phyloP scores from a whole-genome alignment of 2,797 vertebrate genomes.

The Gymnopithys bicolor region DNA sequence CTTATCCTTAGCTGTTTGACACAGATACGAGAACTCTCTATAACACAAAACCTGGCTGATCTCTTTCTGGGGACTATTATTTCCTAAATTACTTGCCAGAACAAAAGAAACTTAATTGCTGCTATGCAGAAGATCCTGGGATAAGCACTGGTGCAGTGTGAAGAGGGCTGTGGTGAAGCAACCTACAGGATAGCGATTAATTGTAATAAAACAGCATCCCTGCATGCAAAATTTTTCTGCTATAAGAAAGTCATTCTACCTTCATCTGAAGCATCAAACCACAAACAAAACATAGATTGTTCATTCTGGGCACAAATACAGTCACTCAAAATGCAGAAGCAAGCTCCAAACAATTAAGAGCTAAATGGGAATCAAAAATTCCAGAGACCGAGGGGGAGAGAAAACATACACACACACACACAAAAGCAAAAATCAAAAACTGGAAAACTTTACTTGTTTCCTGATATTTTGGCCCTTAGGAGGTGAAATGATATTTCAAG shows the following conservation, averaged over 20 bases:
- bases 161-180: background rate
- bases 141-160: background rate
- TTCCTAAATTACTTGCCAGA: conserved; percentile 53
- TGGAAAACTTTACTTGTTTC: background rate
- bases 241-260: background rate
- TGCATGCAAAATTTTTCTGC: background rate
- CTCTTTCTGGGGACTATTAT: conserved; percentile 2
- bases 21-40: conserved; percentile 21
- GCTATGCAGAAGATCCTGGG: background rate
- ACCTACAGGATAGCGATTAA: conserved; percentile 26
- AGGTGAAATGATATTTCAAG: background rate
- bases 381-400: background rate
- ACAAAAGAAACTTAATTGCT: conserved; percentile 16
- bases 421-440: fast-evolving
- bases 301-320: background rate
- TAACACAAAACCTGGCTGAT: conserved; percentile 42
- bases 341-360: background rate
- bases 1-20: conserved; percentile 31
- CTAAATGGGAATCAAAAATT: background rate
- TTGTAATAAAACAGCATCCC: background rate
- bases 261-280: background rate
- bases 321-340: background rate
- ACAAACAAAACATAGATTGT: background rate
- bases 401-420: too few relatives aligned
- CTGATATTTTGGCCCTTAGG: background rate